Base-by-base conservation (phyloP, 1,140 invertebrate species). In the Hylyphantes graminicola region DNA sequence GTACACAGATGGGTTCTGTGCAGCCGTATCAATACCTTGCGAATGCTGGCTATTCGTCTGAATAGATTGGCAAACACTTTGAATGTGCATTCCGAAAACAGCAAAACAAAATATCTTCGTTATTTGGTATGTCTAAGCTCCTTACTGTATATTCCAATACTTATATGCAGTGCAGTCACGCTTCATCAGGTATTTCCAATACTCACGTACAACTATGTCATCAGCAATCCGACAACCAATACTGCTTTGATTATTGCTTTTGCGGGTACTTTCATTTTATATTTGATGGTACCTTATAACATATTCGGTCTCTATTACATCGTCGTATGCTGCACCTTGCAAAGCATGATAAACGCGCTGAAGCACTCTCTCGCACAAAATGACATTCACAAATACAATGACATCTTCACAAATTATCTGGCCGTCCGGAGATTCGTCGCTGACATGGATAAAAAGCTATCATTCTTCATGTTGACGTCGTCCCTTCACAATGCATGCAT, bases 1-100 rank as follows among this genome's bases (percentile, higher is more conserved):
- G 2, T 70, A 11, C 68, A 53, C 10, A 70, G 68, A 53, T 70
- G 68, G 68, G 8, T 10, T 19, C 54, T 70, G 53, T n/a, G 68
- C 11, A 10, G 2, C 13, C 9, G n/a, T 19, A 70, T 70, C 4
- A 11, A 53, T 15, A 70, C 51, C 11, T 9, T 70, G 13, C 15
- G 15, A 17, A 19, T 10, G 6, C 51, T 70, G 9, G 51, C 68
- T 0, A 53, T 17, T 0, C 9, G 3, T 53, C 12, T 70, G 13
- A 70, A 9, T 5, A 5, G 1, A 17, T 51, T 70, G 13, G 19
- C 50, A 1, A 11, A 70, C n/a, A n/a, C 51, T 0, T 17, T 17
- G 9, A 19, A 70, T 2, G 7, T 53, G 17, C 11, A 7, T 3
- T 1, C 13, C 0, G 21, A 7, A 9, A 7, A 70, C 12, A 50